Evolutionary conservation across 1,140 invertebrate species (phyloP).

Genomic region (Aphis gossypii): DNA sequence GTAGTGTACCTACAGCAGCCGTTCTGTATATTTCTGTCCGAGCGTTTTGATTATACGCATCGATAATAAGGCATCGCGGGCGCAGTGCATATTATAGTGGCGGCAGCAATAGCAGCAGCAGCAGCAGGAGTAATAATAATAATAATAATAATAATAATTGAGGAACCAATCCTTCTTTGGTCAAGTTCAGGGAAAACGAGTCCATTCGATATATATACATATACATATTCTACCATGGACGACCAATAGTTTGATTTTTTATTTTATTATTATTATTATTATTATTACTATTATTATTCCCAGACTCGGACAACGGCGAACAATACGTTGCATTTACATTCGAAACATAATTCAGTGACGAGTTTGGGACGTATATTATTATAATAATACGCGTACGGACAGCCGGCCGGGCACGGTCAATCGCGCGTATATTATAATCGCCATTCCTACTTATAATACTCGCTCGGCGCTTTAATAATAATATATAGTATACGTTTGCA

Average conservation of each 20-base stretch:
- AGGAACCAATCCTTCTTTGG: slow-evolving; percentile 53
- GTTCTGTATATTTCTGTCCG: neutral
- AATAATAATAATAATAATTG: slow-evolving; percentile 29
- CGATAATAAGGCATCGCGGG: neutral
- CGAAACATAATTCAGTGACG: slow-evolving; percentile 34
- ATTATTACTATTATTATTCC: neutral
- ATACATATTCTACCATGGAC: neutral
- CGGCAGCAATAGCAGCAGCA: neutral
- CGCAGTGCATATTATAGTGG: neutral
- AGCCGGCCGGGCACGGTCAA: neutral
- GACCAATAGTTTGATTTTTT: neutral
- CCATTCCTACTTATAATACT: neutral
- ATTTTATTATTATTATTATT: neutral
- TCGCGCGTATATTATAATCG: neutral
- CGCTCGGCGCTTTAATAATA: neutral
- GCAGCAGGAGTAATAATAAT: neutral
- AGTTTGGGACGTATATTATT: slow-evolving; percentile 30
- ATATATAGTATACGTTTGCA: neutral
- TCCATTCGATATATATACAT: neutral
- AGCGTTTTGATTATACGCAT: slow-evolving; percentile 22
- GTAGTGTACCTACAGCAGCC: too few relatives aligned
- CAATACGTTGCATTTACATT: slow-evolving; percentile 43
- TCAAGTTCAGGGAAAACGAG: slow-evolving; percentile 43
- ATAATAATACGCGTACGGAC: neutral
- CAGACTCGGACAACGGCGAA: neutral